These are phyloP conservation scores for Tupaia tana DNA, from an alignment of 2,113 vertebrate species.

Conservation along the genomic window DNA sequence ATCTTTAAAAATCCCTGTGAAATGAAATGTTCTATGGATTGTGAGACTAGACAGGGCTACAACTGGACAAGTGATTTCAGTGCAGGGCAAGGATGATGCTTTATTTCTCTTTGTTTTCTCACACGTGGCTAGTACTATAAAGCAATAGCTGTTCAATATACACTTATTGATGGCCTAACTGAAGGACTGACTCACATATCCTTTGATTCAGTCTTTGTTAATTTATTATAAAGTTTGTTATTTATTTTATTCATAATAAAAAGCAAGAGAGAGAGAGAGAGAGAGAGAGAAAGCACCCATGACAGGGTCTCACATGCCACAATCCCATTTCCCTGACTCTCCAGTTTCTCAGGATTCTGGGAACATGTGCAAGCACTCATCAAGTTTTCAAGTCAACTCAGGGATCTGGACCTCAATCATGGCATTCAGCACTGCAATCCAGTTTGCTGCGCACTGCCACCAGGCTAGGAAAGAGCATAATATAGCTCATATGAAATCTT, in stretches of 20 bases:
- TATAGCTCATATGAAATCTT: neutral
- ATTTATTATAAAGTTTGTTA: neutral
- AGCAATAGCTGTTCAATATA: conserved; percentile 6
- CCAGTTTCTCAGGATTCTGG: no score
- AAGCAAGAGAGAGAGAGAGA: no score
- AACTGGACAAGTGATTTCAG: neutral
- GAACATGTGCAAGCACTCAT: no score
- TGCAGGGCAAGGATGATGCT: neutral
- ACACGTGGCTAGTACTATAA: neutral
- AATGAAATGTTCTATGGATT: neutral
- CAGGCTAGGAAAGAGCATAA: neutral
- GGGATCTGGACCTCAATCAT: no score
- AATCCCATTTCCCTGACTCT: no score
- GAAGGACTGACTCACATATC: conserved; percentile 18
- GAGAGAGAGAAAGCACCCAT: no score
- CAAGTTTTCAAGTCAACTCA: no score
- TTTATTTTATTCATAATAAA: no score
- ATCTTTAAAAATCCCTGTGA: conserved; percentile 29
- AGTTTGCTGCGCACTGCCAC: no score
- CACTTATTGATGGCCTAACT: neutral
- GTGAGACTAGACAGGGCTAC: neutral
- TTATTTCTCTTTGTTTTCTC: neutral
- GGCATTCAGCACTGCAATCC: no score
- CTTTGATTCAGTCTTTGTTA: conserved; percentile 25
- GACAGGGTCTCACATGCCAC: no score